Percentiles rank a stretch among this genome's conserved stretches.
phyloP scores from a whole-genome alignment of 2,888 invertebrate genomes.

The Drosophila fungiperda region DNA sequence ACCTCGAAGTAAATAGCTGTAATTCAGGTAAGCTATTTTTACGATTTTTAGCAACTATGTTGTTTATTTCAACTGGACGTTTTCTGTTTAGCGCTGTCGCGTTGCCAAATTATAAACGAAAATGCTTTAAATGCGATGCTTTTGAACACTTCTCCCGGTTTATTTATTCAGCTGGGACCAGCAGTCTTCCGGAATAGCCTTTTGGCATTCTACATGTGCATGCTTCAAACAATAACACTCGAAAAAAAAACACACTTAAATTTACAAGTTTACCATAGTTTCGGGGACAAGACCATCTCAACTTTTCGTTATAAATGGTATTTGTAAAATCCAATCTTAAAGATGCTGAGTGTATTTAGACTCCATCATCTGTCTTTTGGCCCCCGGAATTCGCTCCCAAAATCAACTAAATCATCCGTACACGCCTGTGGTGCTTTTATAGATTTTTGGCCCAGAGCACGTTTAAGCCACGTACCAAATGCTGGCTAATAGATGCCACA shows the following conservation, averaged over 20 bases:
- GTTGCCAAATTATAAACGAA: constrained; percentile 65
- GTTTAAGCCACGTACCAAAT: constrained; percentile 54
- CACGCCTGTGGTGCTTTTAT: constrained; percentile 43
- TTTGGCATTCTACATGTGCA: constrained; percentile 13
- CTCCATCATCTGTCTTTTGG: constrained; percentile 25
- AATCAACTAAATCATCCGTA: neutral
- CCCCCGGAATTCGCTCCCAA: neutral
- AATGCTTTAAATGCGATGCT: constrained; percentile 15
- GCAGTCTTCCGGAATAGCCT: neutral
- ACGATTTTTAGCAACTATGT: constrained; percentile 37
- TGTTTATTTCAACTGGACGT: constrained; percentile 62
- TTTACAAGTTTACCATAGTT: neutral
- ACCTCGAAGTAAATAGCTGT: constrained; percentile 8
- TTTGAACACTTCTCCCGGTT: neutral
- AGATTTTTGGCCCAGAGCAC: constrained; percentile 37
- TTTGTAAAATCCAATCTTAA: neutral
- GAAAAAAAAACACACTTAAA: neutral
- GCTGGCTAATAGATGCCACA: constrained; percentile 54
- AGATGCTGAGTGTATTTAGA: constrained; percentile 14
- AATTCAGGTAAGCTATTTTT: constrained; percentile 57
- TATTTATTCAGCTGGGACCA: neutral
- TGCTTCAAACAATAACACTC: constrained; percentile 24
- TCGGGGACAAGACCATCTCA: neutral
- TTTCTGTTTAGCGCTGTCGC: constrained; percentile 71
- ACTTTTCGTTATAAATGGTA: neutral